Base-by-base conservation (phyloP, 2,888 invertebrate species). In the Agrotis puta region DNA sequence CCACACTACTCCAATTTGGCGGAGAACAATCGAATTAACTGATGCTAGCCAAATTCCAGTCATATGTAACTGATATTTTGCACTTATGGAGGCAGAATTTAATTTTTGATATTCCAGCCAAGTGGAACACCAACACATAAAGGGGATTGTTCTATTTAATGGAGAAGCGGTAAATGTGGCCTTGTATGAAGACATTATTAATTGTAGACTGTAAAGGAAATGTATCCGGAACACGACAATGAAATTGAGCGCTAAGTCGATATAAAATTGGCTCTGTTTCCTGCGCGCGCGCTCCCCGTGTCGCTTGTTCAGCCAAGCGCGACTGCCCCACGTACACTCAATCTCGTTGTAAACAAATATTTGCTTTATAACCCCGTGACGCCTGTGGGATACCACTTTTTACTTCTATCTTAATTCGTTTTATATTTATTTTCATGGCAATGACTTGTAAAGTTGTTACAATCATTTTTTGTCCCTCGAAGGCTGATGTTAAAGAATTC, bases 261-360 rank as follows among this genome's bases (percentile, higher is more conserved):
- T 87, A 87, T 81, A 74, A 85, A 89, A 87, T 90, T 85, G 86
- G 87, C 82, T 87, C 65, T 63, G 86, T 88, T 90, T 92, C 91
- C 91, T 89, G 90, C 84, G 87, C 85, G 65, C 85, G 76, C 80
- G 59, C 63, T 57, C 18, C 58, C 77, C 74, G 88, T 79, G 77
- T 89, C 51, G 24, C 33, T 70, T 74, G 89, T 74, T 77, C 90
- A 86, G 77, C 87, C 85, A 81, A 74, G 88, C 92, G 89, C 69
- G 86, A 88, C 91, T 83, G 84, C 77, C 74, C 81, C 92, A 90
- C 91, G 91, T 91, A 87, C 83, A 87, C 84, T 89, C 88, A 83
- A 90, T 92, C 92, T 92, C 79, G 90, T 92, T 91, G 90, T 88
- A 86, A 90, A 90, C 91, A 89, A 94, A 94, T 92, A 92, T 94